Base-by-base conservation (phyloP, 2,113 vertebrate species). In the Catharus minimus region DNA sequence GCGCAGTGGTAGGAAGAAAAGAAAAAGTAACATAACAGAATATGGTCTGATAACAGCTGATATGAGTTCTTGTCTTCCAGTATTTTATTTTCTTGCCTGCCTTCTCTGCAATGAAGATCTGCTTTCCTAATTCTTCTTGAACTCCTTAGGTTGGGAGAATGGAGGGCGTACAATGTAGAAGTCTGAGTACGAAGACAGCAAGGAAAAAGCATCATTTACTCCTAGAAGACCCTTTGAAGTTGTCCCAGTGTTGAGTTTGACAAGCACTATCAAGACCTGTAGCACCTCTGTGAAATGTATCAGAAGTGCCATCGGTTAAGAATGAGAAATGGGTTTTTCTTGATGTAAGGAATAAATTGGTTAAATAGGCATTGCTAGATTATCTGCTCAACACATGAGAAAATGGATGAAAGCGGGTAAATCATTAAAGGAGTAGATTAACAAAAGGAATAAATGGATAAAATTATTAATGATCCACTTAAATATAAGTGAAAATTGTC, bases 101-200 rank as follows among this genome's bases (percentile, higher is more conserved):
- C 9, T 61, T 64, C n/a, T 87, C 13, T 84, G 47, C 41, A 71
- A 58, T 44, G 68, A 53, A 75, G 32, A 73, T 47, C n/a, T 78
- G 20, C 9, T 80, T 83, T 73, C 21, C 28, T 73, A 77, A 68
- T 65, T 86, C 28, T 69, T 66, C 49, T 80, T 65, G 41, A 65
- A 38, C 11, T 66, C 26, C 68, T 80, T 46, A 44, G 8, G 4
- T 49, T 86, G 24, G 32, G 33, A 79, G 22, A 41, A 53, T 55
- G 46, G 33, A 57, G 17, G 27, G 13, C 14, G 27, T 0, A 0
- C 3, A 4, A 4, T 80, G 9, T 41, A 26, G 27, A 10, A 68
- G 15, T 27, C 16, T 36, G 38, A 74, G 32, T 36, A 86, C 55
- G 19, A 77, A 52, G 33, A 62, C 5, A 49, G 23, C 6, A 56